Evolutionary conservation across 1,140 invertebrate genomes (phyloP).

Genomic region (Eurosta solidaginis): DNA sequence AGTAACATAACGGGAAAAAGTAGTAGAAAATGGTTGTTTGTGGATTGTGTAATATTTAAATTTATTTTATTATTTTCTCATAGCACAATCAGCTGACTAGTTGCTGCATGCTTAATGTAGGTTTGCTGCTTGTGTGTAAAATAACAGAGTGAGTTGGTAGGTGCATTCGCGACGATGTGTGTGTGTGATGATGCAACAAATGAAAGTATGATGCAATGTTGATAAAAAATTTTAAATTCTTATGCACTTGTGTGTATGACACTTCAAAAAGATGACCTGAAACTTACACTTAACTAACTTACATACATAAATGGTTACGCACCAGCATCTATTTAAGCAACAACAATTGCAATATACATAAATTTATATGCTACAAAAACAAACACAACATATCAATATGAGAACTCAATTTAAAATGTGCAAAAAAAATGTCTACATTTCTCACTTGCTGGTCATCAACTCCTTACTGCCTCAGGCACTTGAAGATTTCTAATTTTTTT

Average conservation of each 20-base stretch:
- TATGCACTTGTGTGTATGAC: no score
- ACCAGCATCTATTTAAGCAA: no score
- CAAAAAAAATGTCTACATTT: background rate
- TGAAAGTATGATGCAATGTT: no score
- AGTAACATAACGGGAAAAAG: no score
- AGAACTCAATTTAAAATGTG: background rate
- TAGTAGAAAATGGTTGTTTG: no score
- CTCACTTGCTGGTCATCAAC: background rate
- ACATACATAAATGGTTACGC: no score
- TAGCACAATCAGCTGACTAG: constrained; percentile 20
- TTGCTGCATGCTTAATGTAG: background rate
- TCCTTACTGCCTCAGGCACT: constrained; percentile 24
- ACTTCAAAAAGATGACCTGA: no score
- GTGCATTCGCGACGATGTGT: background rate
- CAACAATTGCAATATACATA: no score
- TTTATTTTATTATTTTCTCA: background rate
- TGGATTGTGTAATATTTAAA: no score
- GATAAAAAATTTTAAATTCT: no score
- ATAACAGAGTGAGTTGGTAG: background rate
- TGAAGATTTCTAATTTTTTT: background rate
- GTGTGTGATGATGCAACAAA: background rate
- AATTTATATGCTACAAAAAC: background rate
- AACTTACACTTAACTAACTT: no score
- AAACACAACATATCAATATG: background rate
- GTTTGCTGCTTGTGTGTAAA: background rate